Conservation (phyloP, 1,140 invertebrate species). For the Ceratosolen solmsi region DNA sequence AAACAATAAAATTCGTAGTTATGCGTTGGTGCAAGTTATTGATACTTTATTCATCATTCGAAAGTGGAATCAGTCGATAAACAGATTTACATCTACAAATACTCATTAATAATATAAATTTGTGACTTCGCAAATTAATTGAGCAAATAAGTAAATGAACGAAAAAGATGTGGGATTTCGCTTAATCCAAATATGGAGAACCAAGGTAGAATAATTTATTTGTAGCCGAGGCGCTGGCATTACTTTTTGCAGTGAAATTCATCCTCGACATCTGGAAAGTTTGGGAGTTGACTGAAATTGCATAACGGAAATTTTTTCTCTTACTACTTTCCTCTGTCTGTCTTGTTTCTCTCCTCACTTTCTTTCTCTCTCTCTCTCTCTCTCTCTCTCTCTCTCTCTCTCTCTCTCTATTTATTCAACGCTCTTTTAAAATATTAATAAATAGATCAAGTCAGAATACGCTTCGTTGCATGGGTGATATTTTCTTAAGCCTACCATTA, state of each 20-base stretch:
- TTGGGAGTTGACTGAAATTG: slow-evolving; percentile 7
- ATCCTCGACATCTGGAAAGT: slow-evolving; percentile 30
- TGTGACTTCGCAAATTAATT: not conserved
- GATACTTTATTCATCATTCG: not conserved
- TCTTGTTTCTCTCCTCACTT: not conserved
- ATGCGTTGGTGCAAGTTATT: not conserved
- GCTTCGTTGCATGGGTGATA: not conserved
- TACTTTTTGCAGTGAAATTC: slow-evolving; percentile 31
- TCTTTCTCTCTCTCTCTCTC: not conserved
- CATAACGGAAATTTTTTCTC: slow-evolving; percentile 42
- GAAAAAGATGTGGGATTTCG: not conserved
- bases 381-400: not conserved
- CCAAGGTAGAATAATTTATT: slow-evolving; percentile 13
- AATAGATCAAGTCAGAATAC: not conserved
- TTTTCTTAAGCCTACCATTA: not conserved
- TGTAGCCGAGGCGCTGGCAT: not conserved
- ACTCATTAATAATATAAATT: not conserved
- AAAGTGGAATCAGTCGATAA: not conserved
- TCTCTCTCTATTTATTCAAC: not conserved
- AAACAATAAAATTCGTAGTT: not conserved
- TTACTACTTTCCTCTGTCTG: not conserved
- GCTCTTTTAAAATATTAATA: not conserved
- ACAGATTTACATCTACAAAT: not conserved
- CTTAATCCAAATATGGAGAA: not conserved
- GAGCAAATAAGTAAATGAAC: not conserved